Conservation (phyloP, 1,140 invertebrate genomes). For the Triops longicaudatus region DNA sequence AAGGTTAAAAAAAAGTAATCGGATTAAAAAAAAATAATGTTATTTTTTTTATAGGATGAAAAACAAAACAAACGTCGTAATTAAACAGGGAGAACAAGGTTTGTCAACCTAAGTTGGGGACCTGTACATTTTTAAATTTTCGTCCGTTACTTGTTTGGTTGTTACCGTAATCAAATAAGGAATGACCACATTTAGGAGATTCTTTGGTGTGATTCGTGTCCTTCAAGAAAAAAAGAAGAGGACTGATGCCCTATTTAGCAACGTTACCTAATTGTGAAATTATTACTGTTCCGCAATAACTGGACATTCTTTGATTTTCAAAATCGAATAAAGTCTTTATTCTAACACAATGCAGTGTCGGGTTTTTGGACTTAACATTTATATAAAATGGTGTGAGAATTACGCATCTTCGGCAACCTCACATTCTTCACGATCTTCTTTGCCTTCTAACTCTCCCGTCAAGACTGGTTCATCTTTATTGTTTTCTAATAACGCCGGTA, state of each 20-base stretch:
- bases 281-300: too few relatives aligned
- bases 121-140: not conserved
- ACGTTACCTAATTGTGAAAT: not conserved
- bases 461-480: not conserved
- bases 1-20: conserved; percentile 55
- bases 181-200: not conserved
- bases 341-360: not conserved
- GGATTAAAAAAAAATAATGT: not conserved
- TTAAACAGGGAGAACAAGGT: not conserved
- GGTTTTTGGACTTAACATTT: not conserved
- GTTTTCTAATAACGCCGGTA: not conserved
- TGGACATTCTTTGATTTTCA: not conserved
- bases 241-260: not conserved
- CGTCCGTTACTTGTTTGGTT: not conserved
- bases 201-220: not conserved
- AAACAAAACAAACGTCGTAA: conserved; percentile 22
- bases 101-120: not conserved
- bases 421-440: conserved; percentile 19
- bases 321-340: not conserved
- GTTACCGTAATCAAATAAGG: not conserved
- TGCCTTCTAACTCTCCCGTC: not conserved
- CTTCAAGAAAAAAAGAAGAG: not conserved
- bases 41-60: not conserved
- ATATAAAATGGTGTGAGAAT: not conserved
- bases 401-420: not conserved